Evolutionary conservation across 2,888 invertebrate genomes (phyloP).

Genomic region (Lasioglossum oenotherae): DNA sequence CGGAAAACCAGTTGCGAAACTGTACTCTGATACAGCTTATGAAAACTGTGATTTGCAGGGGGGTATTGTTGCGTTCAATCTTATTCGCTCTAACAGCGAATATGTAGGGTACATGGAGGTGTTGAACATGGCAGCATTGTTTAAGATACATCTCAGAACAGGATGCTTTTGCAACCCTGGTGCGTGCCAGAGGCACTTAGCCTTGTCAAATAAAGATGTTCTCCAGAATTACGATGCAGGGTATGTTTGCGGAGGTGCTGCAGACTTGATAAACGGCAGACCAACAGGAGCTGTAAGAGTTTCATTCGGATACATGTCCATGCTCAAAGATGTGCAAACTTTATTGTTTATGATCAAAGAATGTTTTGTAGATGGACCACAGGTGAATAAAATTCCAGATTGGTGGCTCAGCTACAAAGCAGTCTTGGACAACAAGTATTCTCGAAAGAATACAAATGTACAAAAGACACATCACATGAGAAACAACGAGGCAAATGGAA

Average conservation of each 20-base stretch:
- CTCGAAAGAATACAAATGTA: slow-evolving; percentile 16
- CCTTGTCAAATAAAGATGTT: slow-evolving; percentile 89
- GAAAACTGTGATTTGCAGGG: slow-evolving; percentile 89
- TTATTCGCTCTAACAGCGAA: slow-evolving; percentile 90
- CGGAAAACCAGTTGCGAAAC: slow-evolving; percentile 88
- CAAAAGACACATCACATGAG: background rate
- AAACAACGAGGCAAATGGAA: slow-evolving; percentile 11
- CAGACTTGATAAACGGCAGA: slow-evolving; percentile 92
- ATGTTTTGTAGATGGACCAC: slow-evolving; percentile 89
- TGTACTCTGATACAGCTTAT: slow-evolving; percentile 92
- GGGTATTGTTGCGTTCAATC: slow-evolving; percentile 94
- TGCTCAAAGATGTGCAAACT: slow-evolving; percentile 89
- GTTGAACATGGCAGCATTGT: slow-evolving; percentile 94
- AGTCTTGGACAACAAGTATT: slow-evolving; percentile 47
- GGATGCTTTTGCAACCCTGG: slow-evolving; percentile 99
- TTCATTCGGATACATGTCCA: slow-evolving; percentile 97
- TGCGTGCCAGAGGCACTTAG: slow-evolving; percentile 93
- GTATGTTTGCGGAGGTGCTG: slow-evolving; percentile 95
- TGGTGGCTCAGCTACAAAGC: slow-evolving; percentile 73
- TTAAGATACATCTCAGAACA: slow-evolving; percentile 94
- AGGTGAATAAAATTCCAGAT: slow-evolving; percentile 79
- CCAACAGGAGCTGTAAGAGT: slow-evolving; percentile 97
- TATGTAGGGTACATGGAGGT: slow-evolving; percentile 96
- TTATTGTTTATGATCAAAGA: slow-evolving; percentile 90
- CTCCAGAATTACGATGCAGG: slow-evolving; percentile 93